Evolutionary conservation across 2,797 vertebrate genomes (phyloP), one percentile per base, ranked within the genome.

Genomic region (Geotrypetes seraphini): DNA sequence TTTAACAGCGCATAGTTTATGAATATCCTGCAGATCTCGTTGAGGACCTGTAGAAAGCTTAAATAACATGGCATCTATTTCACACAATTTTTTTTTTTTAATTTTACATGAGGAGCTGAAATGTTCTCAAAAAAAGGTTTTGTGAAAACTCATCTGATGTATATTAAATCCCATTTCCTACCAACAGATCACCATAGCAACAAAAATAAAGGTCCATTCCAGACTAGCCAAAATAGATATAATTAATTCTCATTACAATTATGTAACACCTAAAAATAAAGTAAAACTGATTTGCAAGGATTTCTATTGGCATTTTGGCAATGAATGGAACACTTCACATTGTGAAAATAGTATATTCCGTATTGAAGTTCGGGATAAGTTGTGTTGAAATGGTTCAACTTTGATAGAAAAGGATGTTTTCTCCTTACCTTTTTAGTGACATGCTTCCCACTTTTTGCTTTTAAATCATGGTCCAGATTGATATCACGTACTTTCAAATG

Each of bases 201-300:
- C 25, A 21, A 28, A 6, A 2, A 6, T 10, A 47, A 40, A 14
- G 3, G 1, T 25, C 23, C 39, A 12, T 43, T 45, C 19, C 50
- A 28, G 25, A 33, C 19, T 16, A 43, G 42, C 41, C 27, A 28
- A 1, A n/a, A 31, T 51, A 47, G 53, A 23, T 53, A 43, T 5
- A 1, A 13, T 49, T 46, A 58, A 48, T 51, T 60, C 48, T 60
- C 43, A 37, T 53, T 53, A 33, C 48, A 60, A 33, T 20, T 16
- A 21, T 1, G 0, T 11, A 25, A 43, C 12, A 16, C 24, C 17
- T 51, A 36, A 50, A 61, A 59, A 27, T 32, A 43, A n/a, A 43
- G 23, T 10, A 12, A 36, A 33, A 17, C 2, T 5, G 5, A 9
- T 26, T n/a, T n/a, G n/a, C n/a, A n/a, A n/a, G n/a, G n/a, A n/a